Evolutionary conservation across 2,888 invertebrate species (phyloP), one percentile per base, ranked within the genome.

Genomic region (Auanema sp.): DNA sequence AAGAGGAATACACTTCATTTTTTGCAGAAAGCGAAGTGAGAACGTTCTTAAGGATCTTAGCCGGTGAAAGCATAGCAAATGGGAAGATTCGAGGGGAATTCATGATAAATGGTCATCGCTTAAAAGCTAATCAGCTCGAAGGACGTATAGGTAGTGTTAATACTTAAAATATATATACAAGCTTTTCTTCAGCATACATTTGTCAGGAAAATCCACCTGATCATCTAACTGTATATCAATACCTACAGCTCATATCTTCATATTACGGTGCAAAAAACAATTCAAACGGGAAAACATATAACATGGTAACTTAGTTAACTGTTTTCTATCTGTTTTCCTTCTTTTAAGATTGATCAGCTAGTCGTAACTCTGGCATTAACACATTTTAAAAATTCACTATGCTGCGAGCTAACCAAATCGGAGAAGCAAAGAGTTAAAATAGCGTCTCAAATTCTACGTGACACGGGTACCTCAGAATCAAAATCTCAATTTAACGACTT

Each of bases 281-380:
- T 33, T 33, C 33, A 5, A 8, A 33, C 8, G 33, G 47, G 10
- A 47, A 47, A 55, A 70, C 73, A 16, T 64, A 68, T 59, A 58
- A 68, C 57, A 61, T 61, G 42, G 65, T 57, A 33, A 58, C 64
- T 18, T 69, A 66, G 66, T 71, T 71, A 14, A 55, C 41, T 14
- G 2, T 14, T 65, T 69, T 54, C 18, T n/a, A n/a, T 58, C 4
- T 41, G 52, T 59, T 58, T 66, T 65, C 40, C 23, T 41, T 56
- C n/a, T n/a, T n/a, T 69, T 14, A 85, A 92, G 91, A 91, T 92
- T 85, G 90, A 91, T 83, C 89, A 91, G 40, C 86, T 95, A 33
- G 90, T 95, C 76, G 92, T 93, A 86, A 94, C 94, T 83, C 86
- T 95, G 71, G 94, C 94, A 0, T 86, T 95, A 66, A 91, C 91